Percentiles rank a stretch among this genome's conserved stretches.
These are phyloP conservation scores for Microdon myrmicae DNA, from an alignment of 2,888 invertebrate species.

Conservation along the genomic window DNA sequence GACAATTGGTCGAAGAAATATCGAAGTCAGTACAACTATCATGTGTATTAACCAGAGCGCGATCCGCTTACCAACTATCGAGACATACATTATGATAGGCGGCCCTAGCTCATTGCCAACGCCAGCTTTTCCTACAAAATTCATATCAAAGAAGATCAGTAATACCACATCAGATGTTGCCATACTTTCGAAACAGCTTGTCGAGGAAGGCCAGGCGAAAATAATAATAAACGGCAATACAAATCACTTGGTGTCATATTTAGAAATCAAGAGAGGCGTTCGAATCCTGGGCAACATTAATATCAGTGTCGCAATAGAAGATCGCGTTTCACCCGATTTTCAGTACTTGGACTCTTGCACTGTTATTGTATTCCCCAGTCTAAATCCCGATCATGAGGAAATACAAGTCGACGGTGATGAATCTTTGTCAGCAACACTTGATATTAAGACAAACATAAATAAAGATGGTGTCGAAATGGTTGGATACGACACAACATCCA, in stretches of 20 bases:
- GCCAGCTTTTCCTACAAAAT: slow-evolving; percentile 30
- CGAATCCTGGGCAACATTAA: slow-evolving; percentile 87
- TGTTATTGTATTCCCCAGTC: slow-evolving; percentile 91
- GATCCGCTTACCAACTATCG: slow-evolving; percentile 63
- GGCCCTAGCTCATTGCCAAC: slow-evolving; percentile 55
- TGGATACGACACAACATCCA: slow-evolving; percentile 62
- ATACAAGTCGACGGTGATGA: slow-evolving; percentile 66
- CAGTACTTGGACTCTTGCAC: slow-evolving; percentile 92
- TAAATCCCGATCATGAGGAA: slow-evolving; percentile 96
- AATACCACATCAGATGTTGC: slow-evolving; percentile 6
- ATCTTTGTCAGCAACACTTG: slow-evolving; percentile 62
- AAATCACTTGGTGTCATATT: slow-evolving; percentile 65
- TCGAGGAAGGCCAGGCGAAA: slow-evolving; percentile 50
- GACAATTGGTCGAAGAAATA: slow-evolving; percentile 91
- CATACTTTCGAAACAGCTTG: slow-evolving; percentile 10
- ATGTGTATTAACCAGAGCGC: slow-evolving; percentile 64
- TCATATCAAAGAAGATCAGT: slow-evolving; percentile 15
- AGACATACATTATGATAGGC: slow-evolving; percentile 66
- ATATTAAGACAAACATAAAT: slow-evolving; percentile 78
- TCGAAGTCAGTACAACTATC: slow-evolving; percentile 64
- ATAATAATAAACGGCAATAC: slow-evolving; percentile 60
- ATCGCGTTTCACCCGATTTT: slow-evolving; percentile 58
- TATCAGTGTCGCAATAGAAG: slow-evolving; percentile 72
- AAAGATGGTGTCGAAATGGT: slow-evolving; percentile 81
- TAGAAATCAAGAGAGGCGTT: slow-evolving; percentile 73